These are phyloP conservation scores for Pachyseris speciosa DNA, from an alignment of 64 coral and sea anemone genomes.

Conservation along the genomic window DNA sequence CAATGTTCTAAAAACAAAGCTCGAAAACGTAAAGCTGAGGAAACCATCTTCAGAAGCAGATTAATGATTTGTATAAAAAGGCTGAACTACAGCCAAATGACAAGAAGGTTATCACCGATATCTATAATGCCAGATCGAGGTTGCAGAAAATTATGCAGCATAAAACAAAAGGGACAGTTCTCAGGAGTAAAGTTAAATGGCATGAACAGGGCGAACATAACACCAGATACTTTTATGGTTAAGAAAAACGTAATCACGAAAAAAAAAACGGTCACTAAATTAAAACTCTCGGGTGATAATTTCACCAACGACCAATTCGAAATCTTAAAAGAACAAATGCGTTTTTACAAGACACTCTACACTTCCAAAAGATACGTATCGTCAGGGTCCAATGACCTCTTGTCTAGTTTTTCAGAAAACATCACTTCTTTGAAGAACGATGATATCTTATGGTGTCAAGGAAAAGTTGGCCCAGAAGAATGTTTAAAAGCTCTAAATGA, in stretches of 20 bases:
- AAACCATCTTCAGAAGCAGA: neutral
- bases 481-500: neutral
- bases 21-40: neutral
- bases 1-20: neutral
- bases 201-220: neutral
- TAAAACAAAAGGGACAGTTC: neutral
- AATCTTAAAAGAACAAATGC: conserved; percentile 6
- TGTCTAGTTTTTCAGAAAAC: neutral
- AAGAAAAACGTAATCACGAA: neutral
- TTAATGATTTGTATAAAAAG: neutral
- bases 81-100: neutral
- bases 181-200: neutral
- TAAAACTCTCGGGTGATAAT: neutral
- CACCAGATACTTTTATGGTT: conserved; percentile 8
- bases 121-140: neutral
- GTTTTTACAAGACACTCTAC: conserved; percentile 18
- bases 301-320: neutral
- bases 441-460: neutral
- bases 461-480: neutral
- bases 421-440: neutral
- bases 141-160: neutral
- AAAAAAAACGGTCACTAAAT: neutral
- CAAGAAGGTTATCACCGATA: neutral
- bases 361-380: neutral
- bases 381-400: neutral